Conservation (phyloP, 2,888 invertebrate genomes). For the Thysanoteuthis rhombus region DNA sequence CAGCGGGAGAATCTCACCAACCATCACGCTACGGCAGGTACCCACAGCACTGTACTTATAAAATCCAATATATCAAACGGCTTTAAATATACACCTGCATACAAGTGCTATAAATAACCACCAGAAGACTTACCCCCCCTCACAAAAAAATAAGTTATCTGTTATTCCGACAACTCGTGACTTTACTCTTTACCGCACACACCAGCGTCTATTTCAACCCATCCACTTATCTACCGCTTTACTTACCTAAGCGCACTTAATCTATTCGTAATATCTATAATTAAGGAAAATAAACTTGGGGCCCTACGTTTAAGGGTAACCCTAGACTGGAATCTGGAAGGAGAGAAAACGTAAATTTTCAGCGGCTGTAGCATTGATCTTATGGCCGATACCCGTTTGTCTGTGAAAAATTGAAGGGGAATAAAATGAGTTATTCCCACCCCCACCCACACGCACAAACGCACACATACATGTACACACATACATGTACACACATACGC, state of each 20-base stretch:
- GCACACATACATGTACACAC: not conserved
- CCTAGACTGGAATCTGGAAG: not conserved
- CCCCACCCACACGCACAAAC: not conserved
- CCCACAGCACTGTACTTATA: not conserved
- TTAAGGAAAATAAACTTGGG: slow-evolving; percentile 12
- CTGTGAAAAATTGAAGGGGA: not conserved
- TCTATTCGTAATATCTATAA: not conserved
- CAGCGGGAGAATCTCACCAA: not conserved
- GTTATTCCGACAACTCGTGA: not conserved
- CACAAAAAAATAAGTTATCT: not conserved
- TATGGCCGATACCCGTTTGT: not conserved
- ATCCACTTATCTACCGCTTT: not conserved
- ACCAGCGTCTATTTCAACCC: not conserved
- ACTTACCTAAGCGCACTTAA: not conserved
- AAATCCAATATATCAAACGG: not conserved
- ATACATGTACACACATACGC: no score
- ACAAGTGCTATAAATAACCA: not conserved
- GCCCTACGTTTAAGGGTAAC: not conserved
- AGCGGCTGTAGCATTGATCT: not conserved
- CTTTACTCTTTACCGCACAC: not conserved
- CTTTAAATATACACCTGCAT: not conserved
- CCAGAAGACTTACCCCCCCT: not conserved
- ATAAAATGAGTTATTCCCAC: not conserved
- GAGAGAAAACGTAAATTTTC: not conserved
- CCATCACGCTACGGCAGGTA: not conserved